Percentiles rank a stretch among this genome's conserved stretches.
phyloP scores from a whole-genome alignment of 64 coral and sea anemone genomes.

The Actinia equina region DNA sequence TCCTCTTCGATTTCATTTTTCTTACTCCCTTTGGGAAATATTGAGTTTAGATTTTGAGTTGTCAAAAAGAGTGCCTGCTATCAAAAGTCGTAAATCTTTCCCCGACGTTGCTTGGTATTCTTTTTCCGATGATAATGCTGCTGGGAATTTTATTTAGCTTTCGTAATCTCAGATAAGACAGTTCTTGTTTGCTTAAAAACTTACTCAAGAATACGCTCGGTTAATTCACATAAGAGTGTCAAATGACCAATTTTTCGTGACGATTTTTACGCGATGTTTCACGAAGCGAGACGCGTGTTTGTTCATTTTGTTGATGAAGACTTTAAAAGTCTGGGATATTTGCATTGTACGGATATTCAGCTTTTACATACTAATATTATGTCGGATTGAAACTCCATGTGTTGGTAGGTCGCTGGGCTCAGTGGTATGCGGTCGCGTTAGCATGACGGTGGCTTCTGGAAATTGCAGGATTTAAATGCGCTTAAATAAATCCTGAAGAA shows the following conservation, averaged over 20 bases:
- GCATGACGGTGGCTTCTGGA: not conserved
- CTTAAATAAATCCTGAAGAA: not conserved
- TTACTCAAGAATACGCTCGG: not conserved
- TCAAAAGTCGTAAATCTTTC: not conserved
- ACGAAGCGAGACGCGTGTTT: not conserved
- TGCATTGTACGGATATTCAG: not conserved
- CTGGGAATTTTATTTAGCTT: not conserved
- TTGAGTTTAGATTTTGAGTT: not conserved
- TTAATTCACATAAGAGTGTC: not conserved
- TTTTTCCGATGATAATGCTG: not conserved
- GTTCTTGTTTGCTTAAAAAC: constrained; percentile 2
- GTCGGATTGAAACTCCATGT: not conserved
- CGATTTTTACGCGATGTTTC: not conserved
- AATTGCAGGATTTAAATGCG: not conserved
- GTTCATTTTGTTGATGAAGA: not conserved
- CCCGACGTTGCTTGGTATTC: not conserved
- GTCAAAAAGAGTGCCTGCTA: not conserved
- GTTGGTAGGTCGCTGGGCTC: not conserved
- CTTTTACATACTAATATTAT: not conserved
- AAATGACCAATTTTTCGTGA: not conserved
- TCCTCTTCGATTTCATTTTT: not conserved
- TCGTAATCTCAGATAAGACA: not conserved
- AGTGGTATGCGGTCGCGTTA: not conserved
- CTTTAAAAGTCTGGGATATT: not conserved
- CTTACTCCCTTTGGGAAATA: not conserved